Conservation (phyloP, 2,113 vertebrate genomes). For the Sinocyclocheilus anophthalmus region DNA sequence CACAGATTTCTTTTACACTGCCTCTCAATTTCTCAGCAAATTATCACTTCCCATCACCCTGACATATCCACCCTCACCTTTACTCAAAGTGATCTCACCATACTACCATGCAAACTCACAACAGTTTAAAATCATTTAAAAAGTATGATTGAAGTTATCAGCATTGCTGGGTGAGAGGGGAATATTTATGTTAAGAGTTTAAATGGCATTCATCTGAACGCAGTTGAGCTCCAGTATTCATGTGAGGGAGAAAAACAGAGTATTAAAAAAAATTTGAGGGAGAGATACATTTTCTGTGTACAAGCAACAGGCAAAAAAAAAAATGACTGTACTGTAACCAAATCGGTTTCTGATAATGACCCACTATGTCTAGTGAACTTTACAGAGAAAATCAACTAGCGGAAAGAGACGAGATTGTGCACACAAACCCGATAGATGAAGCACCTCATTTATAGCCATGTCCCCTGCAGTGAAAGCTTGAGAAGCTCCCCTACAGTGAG, state of each 20-base stretch:
- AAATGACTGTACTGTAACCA: constrained; percentile 8
- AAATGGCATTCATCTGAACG: neutral
- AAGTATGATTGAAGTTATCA: neutral
- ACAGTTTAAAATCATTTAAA: neutral
- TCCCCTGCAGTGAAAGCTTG: constrained; percentile 37
- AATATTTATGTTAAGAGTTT: neutral
- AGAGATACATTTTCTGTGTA: neutral
- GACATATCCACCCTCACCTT: neutral
- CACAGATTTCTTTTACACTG: neutral
- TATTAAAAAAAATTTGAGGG: neutral
- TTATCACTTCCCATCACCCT: neutral
- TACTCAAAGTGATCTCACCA: neutral
- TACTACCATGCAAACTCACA: neutral
- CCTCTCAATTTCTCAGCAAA: neutral
- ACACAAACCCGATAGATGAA: constrained; percentile 11
- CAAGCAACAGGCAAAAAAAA: neutral
- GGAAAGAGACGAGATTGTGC: neutral
- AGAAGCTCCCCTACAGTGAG: constrained; percentile 2
- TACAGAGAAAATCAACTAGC: constrained; percentile 31
- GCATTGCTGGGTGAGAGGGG: neutral
- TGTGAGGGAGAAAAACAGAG: neutral
- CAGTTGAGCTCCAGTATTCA: neutral
- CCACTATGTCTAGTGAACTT: neutral
- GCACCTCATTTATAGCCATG: constrained; percentile 35
- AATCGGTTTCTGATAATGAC: constrained; percentile 24